Conservation (phyloP, 2,797 vertebrate genomes). For the Zonotrichia albicollis region DNA sequence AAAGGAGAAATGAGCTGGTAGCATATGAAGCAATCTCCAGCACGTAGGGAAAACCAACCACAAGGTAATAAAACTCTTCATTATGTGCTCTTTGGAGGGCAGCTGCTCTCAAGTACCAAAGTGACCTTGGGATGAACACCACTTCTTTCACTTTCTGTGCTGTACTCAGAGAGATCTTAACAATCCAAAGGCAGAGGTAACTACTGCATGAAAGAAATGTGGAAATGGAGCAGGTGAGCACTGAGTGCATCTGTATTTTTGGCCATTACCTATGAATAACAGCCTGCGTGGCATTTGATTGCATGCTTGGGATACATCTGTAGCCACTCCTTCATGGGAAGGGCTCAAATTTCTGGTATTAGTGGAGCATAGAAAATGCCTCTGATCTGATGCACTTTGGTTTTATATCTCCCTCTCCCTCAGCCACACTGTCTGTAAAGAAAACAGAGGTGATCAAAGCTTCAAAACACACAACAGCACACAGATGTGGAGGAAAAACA, state of each 20-base stretch:
- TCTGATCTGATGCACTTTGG: background rate
- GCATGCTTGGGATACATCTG: background rate
- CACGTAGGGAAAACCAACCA: background rate
- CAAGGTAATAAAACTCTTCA: conserved; percentile 16
- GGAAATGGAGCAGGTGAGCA: background rate
- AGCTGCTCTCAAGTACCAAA: background rate
- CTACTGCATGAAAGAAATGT: background rate
- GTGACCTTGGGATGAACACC: background rate
- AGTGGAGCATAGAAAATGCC: background rate
- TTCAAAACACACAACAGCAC: background rate
- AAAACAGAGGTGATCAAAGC: background rate
- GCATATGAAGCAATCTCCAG: background rate
- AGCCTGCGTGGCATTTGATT: background rate
- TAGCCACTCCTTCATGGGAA: background rate
- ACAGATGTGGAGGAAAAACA: background rate
- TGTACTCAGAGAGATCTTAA: background rate
- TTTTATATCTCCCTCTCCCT: background rate
- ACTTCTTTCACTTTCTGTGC: background rate
- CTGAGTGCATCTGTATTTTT: background rate
- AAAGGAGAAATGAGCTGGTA: background rate
- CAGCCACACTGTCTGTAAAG: background rate
- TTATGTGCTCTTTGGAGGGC: conserved; percentile 5
- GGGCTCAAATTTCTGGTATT: background rate
- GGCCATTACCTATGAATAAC: background rate
- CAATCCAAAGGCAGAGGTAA: background rate